Percentiles rank a stretch among this genome's conserved stretches.
phyloP scores from a whole-genome alignment of 2,888 invertebrate genomes.

The Lasioglossum morio region DNA sequence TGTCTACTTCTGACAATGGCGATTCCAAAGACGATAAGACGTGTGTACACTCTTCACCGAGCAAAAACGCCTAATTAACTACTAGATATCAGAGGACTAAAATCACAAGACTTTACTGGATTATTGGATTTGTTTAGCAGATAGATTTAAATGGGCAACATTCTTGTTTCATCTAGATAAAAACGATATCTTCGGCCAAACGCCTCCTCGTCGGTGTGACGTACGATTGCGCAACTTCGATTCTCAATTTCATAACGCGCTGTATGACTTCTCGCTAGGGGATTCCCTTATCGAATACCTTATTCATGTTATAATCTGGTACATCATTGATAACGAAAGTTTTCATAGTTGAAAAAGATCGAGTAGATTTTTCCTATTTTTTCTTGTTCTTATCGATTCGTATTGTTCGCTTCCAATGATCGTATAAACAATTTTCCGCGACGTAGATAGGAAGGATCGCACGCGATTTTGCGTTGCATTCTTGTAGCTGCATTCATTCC shows the following conservation, averaged over 20 bases:
- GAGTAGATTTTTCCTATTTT: background rate
- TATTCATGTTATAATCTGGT: slow-evolving; percentile 32
- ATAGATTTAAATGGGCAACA: too few species aligned
- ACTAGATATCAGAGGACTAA: too few species aligned
- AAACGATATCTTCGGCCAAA: slow-evolving; percentile 2
- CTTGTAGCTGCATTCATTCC: too few species aligned
- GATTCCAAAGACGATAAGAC: background rate
- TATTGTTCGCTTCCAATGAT: background rate
- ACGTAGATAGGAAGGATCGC: slow-evolving; percentile 4
- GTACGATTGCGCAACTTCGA: slow-evolving; percentile 57
- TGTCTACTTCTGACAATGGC: background rate
- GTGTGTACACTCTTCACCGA: background rate
- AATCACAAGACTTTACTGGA: background rate
- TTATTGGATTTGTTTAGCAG: background rate
- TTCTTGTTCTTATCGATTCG: background rate
- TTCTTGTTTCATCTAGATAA: background rate
- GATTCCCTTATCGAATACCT: slow-evolving; percentile 22
- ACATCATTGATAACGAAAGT: slow-evolving; percentile 21
- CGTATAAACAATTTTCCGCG: background rate
- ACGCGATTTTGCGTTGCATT: background rate
- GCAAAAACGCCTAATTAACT: background rate
- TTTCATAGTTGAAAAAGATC: background rate
- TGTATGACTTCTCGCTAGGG: slow-evolving; percentile 31
- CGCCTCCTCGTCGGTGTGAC: slow-evolving; percentile 28
- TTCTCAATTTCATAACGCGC: slow-evolving; percentile 54